Conservation (phyloP, 2,888 invertebrate species). For the Agrilus biguttatus region DNA sequence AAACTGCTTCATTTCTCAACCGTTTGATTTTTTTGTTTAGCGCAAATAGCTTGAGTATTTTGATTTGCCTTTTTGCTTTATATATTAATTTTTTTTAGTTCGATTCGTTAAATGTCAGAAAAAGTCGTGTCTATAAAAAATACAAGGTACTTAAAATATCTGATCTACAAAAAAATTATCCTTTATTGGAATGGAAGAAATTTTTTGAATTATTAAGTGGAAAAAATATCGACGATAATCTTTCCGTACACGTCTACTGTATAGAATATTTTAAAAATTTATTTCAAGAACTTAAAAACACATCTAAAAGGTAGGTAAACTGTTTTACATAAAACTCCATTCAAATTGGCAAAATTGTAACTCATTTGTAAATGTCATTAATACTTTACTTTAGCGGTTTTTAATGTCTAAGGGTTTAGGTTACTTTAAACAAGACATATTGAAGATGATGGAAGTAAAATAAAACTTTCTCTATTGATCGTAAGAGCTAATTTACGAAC, state of each 20-base stretch:
- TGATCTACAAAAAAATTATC: constrained; percentile 12
- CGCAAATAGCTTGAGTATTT: too few relatives aligned
- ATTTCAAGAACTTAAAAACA: constrained; percentile 3
- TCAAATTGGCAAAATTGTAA: too few relatives aligned
- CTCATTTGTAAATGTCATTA: too few relatives aligned
- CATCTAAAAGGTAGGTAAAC: constrained; percentile 5
- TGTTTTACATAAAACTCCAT: background rate
- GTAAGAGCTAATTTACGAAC: too few relatives aligned
- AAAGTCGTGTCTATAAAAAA: constrained; percentile 7
- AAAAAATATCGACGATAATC: constrained; percentile 7
- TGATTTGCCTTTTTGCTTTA: too few relatives aligned
- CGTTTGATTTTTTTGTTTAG: too few relatives aligned
- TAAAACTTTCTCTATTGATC: too few relatives aligned
- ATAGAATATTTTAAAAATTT: constrained; percentile 10
- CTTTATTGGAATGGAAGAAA: constrained; percentile 13
- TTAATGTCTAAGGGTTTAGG: too few relatives aligned
- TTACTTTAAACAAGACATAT: too few relatives aligned
- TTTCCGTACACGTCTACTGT: constrained; percentile 15
- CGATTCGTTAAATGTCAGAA: constrained; percentile 4
- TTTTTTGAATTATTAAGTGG: constrained; percentile 14
- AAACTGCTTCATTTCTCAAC: too few relatives aligned
- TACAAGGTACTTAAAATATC: constrained; percentile 8
- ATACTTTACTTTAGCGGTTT: too few relatives aligned
- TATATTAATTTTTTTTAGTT: background rate
- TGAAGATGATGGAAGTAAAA: too few relatives aligned